Evolutionary conservation across 2,797 vertebrate species (phyloP), one percentile per base, ranked within the genome.

Genomic region (Clamator glandarius): DNA sequence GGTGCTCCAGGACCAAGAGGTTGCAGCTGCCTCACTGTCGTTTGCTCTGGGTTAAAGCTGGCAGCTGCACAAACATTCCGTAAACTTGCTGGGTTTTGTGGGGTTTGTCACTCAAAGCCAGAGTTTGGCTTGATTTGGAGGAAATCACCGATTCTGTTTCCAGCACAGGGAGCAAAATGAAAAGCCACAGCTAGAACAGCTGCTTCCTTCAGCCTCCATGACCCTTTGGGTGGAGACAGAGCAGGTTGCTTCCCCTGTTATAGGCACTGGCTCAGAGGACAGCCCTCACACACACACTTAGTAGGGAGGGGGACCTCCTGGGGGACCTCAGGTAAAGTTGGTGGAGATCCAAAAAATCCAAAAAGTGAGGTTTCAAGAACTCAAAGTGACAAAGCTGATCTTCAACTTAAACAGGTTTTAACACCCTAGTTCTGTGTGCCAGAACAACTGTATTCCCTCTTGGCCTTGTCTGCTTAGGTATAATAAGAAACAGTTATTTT

Each of bases 1-100:
- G 63, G 57, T 80, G 64, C 54, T 51, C 33, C 42, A 58, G 66
- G 42, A 79, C 28, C 82, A 55, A 69, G 67, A 19, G 31, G 44
- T 18, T 92, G 84, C 89, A 90, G 85, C 73, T 92, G 88, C 75
- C 55, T 89, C 11, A 1, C 42, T n/a, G 46, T 89, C 78, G 48
- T 83, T 83, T 89, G 62, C 52, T 79, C 55, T 21, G 35, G 51
- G 80, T 93, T 91, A 90, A 95, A 96, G 78, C 39, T 84, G 78
- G 81, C 85, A 90, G 91, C 76, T 93, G 87, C 73, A 86, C 93
- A 96, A 95, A 84, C 83, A 88, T 58, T 88, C 42, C 52, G 61
- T 0, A 8, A 86, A 76, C 70, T 75, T 55, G 61, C 84, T 90
- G 80, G 67, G 91, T 75, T 67, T 86, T 84, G 79, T 2, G 5